Base-by-base conservation (phyloP, 2,888 invertebrate species). In the Oligia strigilis region DNA sequence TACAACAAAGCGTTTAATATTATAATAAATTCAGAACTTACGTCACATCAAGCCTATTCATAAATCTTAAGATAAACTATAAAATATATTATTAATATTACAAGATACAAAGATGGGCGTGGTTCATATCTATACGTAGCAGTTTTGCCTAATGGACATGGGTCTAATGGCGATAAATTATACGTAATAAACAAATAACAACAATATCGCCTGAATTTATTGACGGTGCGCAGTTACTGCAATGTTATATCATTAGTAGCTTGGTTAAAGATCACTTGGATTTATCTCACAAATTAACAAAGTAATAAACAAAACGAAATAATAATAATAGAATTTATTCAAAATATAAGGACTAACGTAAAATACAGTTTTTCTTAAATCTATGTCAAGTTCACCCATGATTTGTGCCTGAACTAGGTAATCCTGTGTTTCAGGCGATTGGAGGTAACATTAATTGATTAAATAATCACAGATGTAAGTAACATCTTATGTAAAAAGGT, bases 121-220 rank as follows among this genome's bases (percentile, higher is more conserved):
- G 89, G 88, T 36, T 60, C 69, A 72, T 86, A 88, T 78, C 77
- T 71, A 74, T 46, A 78, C 36, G 60, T 64, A 58, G 69, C 60
- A 29, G 29, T 65, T 87, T 66, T 72, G 70, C 36, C 62, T 66
- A 80, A 84, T 87, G 49, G 77, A 71, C 49, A 40, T 60, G 13
- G 52, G 36, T 19, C 67, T 43, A 78, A 81, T 62, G 55, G 9
- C 40, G 1, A 75, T 86, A 83, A 83, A 89, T 85, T 70, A 60
- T 62, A 66, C 60, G 62, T 78, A 78, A 83, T 80, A 81, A 82
- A 83, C 86, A 77, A 82, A 85, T 87, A 87, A 88, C 86, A 89
- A 90, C 79, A 90, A 77, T 85, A 84, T 82, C 80, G 29, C 46
- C 78, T 79, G 60, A 85, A 84, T 82, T 81, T 78, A 84, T 89